A percentile compares a stretch with the other conserved stretches of the same genome.
Evolutionary conservation across 2,888 invertebrate genomes (phyloP).

Genomic region (Homarus gammarus): DNA sequence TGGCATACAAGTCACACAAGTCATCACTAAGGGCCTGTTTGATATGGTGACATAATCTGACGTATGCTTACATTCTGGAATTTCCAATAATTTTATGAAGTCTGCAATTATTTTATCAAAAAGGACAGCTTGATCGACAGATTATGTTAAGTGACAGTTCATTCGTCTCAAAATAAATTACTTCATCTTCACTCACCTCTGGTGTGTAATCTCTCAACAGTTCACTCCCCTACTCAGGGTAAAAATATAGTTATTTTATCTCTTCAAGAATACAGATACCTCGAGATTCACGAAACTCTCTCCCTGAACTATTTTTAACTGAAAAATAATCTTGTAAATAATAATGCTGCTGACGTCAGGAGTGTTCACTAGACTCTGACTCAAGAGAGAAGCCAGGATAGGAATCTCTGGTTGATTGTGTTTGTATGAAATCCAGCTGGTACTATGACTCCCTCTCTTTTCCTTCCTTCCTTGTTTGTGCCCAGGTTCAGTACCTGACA

Average conservation of each 20-base stretch:
- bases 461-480: conserved; percentile 5
- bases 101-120: not conserved
- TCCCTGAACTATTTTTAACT: not conserved
- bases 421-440: conserved; percentile 31
- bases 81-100: not conserved
- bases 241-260: conserved; percentile 24
- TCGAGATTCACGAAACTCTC: conserved; percentile 3
- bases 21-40: not conserved
- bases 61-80: not conserved
- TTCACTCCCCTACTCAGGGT: conserved; percentile 45
- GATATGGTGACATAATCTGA: not conserved
- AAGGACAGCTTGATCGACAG: not conserved
- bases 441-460: conserved; percentile 4
- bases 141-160: not conserved
- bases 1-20: not conserved
- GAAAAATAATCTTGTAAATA: conserved; percentile 5
- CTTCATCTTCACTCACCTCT: not conserved
- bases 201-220: not conserved
- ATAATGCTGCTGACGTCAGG: conserved; percentile 33
- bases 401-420: conserved; percentile 15
- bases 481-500: not conserved
- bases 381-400: conserved; percentile 21
- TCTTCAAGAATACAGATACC: not conserved
- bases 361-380: conserved; percentile 23
- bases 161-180: not conserved